Evolutionary conservation across 2,888 invertebrate genomes (phyloP), one percentile per base, ranked within the genome.

Genomic region (Spisula solida): DNA sequence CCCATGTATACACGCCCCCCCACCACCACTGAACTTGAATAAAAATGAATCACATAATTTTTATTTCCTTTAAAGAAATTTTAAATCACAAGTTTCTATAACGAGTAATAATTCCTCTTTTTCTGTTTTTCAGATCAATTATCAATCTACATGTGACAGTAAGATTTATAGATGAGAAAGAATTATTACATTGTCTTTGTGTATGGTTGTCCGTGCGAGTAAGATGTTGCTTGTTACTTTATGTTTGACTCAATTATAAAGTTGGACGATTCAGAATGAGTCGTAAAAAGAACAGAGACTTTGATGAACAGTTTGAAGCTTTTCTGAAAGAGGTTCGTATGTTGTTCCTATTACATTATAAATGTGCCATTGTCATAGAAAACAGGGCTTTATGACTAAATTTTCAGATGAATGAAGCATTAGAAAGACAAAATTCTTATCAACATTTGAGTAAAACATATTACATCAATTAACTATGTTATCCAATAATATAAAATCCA

Each of bases 301-400:
- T 95, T 90, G 95, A 95, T 90, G 93, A 92, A 14, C 95, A 95
- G 88, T 95, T 95, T 94, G 95, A 95, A 83, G 95, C 94, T 31
- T 95, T 95, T 91, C 85, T 95, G 48, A 94, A 94, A 90, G 94
- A 95, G 90, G 95, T 95, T 75, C 14, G 29, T 75, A 75, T 34
- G 25, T 29, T 70, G 29, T 6, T 41, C 41, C 8, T 41, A 14
- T 70, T 6, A 14, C 25, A n/a, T 14, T 66, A 25, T 66, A 25
- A 20, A 25, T n/a, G 12, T 66, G n/a, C n/a, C n/a, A n/a, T n/a
- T n/a, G n/a, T n/a, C n/a, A n/a, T n/a, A n/a, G n/a, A n/a, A n/a
- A 66, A 41, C 8, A 41, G 41, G 41, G 41, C 41, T 41, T 2
- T 5, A 41, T 41, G 41, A 41, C 8, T n/a, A n/a, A 41, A 41